Evolutionary conservation across 2,113 vertebrate species (phyloP), one percentile per base, ranked within the genome.

Genomic region (Neofelis nebulosa): DNA sequence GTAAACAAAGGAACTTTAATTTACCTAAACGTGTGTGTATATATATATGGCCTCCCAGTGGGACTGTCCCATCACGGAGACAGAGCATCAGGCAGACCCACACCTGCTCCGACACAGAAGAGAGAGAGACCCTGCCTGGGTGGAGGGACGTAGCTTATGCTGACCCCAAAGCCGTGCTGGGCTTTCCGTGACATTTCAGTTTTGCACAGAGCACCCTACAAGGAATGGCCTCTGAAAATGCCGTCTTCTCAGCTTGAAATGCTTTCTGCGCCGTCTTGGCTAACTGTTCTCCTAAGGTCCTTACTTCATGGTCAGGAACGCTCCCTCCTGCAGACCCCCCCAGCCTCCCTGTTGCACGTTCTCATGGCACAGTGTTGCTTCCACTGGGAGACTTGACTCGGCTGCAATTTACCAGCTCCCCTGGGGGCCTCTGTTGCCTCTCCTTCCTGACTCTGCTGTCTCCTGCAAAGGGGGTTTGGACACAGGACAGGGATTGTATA

Each of bases 251-350:
- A 16, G 38, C 13, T 65, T 84, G 33, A 23, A 45, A 29, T 33
- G 55, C 55, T 79, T 61, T 18, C 41, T 57, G 8, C 68, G 15
- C 41, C 14, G 8, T 55, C 45, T 36, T 63, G 27, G 12, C 1
- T 57, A 7, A 36, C 29, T 48, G 23, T 27, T 23, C 31, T 23
- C 7, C 25, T 27, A 45, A n/a, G 57, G 38, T 50, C 73, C 33
- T 57, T 38, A 76, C 18, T n/a, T 16, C 15, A 2, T 0, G 0
- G 93, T 38, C 27, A 16, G 5, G 18, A 33, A 4, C 5, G 3
- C 48, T 10, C 9, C 36, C 21, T 79, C 57, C 29, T n/a, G n/a
- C 25, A 71, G 25, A 41, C 41, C 78, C 7, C 18, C 25, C 21
- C 78, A 29, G 55, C 21, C 27, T 55, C 33, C 57, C 27, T 29